These are phyloP conservation scores for Tenodera sinensis DNA, from an alignment of 2,888 invertebrate genomes.

Conservation along the genomic window DNA sequence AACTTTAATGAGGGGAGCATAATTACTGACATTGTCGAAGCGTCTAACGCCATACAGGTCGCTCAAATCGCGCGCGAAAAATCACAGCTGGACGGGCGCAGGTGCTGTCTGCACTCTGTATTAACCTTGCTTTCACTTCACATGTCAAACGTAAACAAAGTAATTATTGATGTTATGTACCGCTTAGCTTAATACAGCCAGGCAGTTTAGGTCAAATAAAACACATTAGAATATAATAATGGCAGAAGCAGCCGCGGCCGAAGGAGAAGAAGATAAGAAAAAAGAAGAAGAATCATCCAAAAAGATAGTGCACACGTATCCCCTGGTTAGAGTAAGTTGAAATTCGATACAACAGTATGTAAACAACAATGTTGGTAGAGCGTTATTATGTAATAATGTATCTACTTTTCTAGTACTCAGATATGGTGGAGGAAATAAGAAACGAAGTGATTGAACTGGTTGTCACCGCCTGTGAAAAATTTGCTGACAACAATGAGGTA, in stretches of 20 bases:
- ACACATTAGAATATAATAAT: background rate
- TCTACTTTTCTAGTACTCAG: conserved; percentile 65
- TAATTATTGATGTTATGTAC: too few relatives aligned
- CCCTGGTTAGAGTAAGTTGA: conserved; percentile 69
- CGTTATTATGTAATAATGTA: background rate
- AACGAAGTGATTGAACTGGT: conserved; percentile 85
- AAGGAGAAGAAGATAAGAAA: conserved; percentile 23
- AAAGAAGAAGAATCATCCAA: conserved; percentile 53
- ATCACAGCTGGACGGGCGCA: too few relatives aligned
- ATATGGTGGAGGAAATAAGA: conserved; percentile 92
- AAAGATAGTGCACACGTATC: conserved; percentile 75
- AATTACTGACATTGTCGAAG: too few relatives aligned
- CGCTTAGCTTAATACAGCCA: too few relatives aligned
- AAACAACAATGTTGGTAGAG: background rate
- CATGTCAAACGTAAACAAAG: too few relatives aligned
- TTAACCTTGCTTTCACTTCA: too few relatives aligned
- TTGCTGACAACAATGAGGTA: conserved; percentile 78
- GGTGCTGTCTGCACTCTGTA: too few relatives aligned
- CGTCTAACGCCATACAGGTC: too few relatives aligned
- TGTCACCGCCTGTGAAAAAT: conserved; percentile 92
- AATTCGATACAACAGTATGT: background rate
- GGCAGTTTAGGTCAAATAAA: too few relatives aligned
- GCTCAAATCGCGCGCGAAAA: too few relatives aligned
- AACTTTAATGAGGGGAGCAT: too few relatives aligned
- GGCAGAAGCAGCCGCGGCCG: conserved; percentile 14